These are phyloP conservation scores for Galerucella nymphaeae DNA, from an alignment of 2,888 invertebrate genomes.

Conservation along the genomic window DNA sequence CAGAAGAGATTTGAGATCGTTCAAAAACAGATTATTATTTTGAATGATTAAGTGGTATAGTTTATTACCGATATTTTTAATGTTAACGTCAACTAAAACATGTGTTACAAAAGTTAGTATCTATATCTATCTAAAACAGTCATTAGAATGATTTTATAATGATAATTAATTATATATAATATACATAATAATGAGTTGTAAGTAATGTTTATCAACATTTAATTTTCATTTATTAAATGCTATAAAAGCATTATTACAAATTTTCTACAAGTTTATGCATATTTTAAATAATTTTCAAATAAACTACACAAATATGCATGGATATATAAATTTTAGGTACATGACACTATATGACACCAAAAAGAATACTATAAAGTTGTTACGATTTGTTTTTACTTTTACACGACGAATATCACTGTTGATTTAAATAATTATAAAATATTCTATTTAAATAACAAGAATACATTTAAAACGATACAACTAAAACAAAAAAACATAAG, in stretches of 20 bases:
- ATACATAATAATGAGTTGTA: not conserved
- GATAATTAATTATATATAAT: conserved; percentile 6
- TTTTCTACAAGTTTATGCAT: conserved; percentile 3
- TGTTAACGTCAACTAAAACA: not conserved
- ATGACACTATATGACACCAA: not conserved
- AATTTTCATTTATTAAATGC: conserved; percentile 1
- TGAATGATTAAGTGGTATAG: no score
- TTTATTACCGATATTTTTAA: not conserved
- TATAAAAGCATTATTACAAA: conserved; percentile 10
- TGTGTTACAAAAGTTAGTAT: not conserved
- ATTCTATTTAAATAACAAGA: conserved; percentile 54
- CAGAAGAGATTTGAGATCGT: no score
- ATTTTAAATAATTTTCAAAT: conserved; percentile 2
- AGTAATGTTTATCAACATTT: conserved; percentile 10
- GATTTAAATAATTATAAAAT: conserved; percentile 14
- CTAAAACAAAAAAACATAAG: conserved; percentile 58
- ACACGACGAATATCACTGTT: conserved; percentile 1
- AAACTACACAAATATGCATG: conserved; percentile 1
- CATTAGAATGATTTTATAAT: not conserved
- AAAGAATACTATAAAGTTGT: not conserved
- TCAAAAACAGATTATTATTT: no score
- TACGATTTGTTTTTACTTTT: conserved; percentile 7
- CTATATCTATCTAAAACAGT: not conserved
- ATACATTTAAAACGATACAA: conserved; percentile 60
- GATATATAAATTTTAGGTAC: conserved; percentile 5